A percentile compares a stretch with the other conserved stretches of the same genome.
phyloP scores from a whole-genome alignment of 2,797 vertebrate genomes.

The Gadopsis marmoratus region DNA sequence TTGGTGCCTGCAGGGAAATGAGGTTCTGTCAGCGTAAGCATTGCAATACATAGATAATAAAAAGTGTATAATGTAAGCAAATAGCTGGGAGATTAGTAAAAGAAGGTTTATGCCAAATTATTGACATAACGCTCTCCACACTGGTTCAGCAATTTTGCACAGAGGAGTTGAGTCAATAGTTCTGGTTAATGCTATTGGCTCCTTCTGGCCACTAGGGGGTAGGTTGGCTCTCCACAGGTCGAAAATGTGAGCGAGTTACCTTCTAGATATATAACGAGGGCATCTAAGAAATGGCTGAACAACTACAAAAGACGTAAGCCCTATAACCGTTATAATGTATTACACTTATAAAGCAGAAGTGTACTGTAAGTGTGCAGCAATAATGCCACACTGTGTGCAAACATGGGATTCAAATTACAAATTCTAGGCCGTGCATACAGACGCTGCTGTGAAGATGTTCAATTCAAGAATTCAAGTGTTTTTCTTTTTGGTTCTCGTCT shows the following conservation, averaged over 20 bases:
- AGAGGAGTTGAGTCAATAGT: background rate
- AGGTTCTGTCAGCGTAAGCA: background rate
- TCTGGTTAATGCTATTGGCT: background rate
- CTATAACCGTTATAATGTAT: background rate
- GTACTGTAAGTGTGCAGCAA: background rate
- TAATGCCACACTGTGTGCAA: background rate
- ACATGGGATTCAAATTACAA: background rate
- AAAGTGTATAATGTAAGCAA: background rate
- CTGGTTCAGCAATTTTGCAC: background rate
- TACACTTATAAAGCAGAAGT: background rate
- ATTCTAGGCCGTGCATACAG: background rate
- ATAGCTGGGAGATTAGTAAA: constrained; percentile 1
- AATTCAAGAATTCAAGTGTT: constrained; percentile 1
- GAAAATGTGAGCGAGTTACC: background rate
- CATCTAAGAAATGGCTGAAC: background rate
- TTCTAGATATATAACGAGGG: background rate
- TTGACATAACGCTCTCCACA: background rate
- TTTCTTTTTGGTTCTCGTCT: constrained; percentile 9
- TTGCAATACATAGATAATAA: constrained; percentile 5
- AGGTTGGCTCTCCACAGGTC: background rate
- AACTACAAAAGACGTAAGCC: background rate
- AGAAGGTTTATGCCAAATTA: constrained; percentile 5
- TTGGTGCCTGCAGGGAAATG: constrained; percentile 19
- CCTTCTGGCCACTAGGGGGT: constrained; percentile 22
- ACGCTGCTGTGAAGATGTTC: background rate